Conservation (phyloP, 2,888 invertebrate species). For the Nephrotoma flavescens region DNA sequence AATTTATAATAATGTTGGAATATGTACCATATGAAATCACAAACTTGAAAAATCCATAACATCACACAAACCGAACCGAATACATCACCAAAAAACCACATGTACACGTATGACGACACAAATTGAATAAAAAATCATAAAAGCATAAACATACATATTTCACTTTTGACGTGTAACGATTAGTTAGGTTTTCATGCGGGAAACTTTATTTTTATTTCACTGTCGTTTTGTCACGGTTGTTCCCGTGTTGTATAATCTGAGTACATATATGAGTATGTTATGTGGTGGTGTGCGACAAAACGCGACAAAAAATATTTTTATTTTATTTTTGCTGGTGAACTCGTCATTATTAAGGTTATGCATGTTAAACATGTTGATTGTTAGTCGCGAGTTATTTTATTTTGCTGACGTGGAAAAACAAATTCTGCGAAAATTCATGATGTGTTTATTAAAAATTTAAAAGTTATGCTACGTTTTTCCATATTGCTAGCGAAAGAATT, state of each 20-base stretch:
- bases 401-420: neutral
- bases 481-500: neutral
- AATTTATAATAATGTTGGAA: too few species aligned
- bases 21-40: too few species aligned
- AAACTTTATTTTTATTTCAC: neutral
- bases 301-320: too few species aligned
- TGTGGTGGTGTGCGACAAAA: too few species aligned
- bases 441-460: neutral
- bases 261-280: neutral
- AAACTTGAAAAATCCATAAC: too few species aligned
- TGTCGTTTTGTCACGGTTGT: neutral
- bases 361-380: neutral
- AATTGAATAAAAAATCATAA: neutral
- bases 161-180: neutral
- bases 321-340: neutral
- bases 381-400: too few species aligned
- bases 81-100: neutral
- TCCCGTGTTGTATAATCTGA: neutral
- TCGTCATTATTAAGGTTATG: neutral
- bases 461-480: neutral
- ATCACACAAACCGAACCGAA: neutral
- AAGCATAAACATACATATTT: neutral
- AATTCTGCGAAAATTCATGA: neutral
- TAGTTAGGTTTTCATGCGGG: neutral
- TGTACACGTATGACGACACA: neutral